phyloP scores from a whole-genome alignment of 2,113 vertebrate species.

The Psammodynastes pulverulentus region DNA sequence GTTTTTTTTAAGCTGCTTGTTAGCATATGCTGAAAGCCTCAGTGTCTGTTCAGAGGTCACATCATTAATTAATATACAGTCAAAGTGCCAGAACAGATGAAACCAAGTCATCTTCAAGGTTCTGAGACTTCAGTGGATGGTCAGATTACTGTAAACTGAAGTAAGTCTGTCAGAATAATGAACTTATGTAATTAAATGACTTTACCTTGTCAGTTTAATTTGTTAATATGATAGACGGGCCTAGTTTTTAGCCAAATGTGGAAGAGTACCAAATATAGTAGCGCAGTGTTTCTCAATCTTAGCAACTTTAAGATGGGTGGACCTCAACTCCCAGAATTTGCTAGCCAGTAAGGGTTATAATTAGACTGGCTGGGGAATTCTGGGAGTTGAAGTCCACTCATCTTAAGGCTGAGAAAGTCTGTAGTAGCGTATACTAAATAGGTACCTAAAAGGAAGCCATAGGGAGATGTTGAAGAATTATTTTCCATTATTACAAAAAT shows the following conservation, averaged over 20 bases:
- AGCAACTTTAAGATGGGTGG: background rate
- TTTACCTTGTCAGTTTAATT: constrained; percentile 54
- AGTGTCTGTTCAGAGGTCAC: constrained; percentile 32
- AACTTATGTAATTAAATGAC: constrained; percentile 37
- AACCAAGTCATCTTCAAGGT: constrained; percentile 49
- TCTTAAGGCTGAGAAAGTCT: too few relatives aligned
- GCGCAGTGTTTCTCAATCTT: background rate
- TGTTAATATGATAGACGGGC: constrained; percentile 31
- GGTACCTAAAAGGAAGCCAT: too few relatives aligned
- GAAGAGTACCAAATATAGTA: background rate
- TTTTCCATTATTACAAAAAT: too few relatives aligned
- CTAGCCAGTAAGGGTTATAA: background rate
- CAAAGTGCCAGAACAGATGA: constrained; percentile 56
- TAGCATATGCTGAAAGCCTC: constrained; percentile 34
- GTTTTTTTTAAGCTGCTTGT: constrained; percentile 35
- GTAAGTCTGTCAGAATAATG: constrained; percentile 55
- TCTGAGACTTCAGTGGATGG: constrained; percentile 24
- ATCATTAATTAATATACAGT: constrained; percentile 53
- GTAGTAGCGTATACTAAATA: too few relatives aligned
- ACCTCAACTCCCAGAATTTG: background rate
- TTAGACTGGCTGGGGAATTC: too few relatives aligned
- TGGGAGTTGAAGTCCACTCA: too few relatives aligned
- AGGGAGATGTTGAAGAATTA: too few relatives aligned
- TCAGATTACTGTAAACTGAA: constrained; percentile 52
- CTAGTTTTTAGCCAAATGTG: constrained; percentile 44